These are phyloP conservation scores for Rhagium mordax DNA, from an alignment of 2,888 invertebrate genomes.

Conservation along the genomic window DNA sequence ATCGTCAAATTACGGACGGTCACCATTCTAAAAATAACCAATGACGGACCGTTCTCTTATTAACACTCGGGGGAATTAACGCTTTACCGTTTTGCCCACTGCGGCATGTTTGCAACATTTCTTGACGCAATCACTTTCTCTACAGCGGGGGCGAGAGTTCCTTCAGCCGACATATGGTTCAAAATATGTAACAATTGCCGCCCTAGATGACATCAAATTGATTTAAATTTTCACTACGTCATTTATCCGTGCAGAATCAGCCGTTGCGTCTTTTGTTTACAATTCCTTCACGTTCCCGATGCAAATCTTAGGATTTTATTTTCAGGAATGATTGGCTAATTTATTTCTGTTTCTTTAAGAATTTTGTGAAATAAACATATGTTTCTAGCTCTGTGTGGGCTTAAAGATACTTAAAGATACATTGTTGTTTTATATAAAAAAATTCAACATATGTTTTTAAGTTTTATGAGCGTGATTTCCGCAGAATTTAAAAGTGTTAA, in stretches of 20 bases:
- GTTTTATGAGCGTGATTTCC: too few relatives aligned
- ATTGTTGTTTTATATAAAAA: not conserved
- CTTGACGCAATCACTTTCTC: constrained; percentile 40
- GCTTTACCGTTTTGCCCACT: not conserved
- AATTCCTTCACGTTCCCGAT: not conserved
- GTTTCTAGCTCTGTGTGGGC: not conserved
- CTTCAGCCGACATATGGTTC: constrained; percentile 35
- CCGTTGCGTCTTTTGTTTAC: not conserved
- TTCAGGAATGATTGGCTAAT: not conserved
- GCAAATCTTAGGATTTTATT: not conserved
- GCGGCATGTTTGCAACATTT: constrained; percentile 17
- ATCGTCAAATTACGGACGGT: not conserved
- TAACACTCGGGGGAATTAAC: constrained; percentile 16
- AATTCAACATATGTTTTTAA: not conserved
- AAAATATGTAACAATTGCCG: constrained; percentile 21
- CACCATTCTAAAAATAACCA: constrained; percentile 14
- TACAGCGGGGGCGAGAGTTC: constrained; percentile 37
- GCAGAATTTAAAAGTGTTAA: too few relatives aligned
- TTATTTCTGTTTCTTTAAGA: not conserved
- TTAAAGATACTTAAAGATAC: not conserved
- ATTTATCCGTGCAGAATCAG: not conserved
- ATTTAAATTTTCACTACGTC: constrained; percentile 4
- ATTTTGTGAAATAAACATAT: not conserved
- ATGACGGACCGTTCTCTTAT: not conserved
- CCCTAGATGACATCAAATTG: constrained; percentile 8